Evolutionary conservation across 2,888 invertebrate species (phyloP).

Genomic region (Polia nebulosa): DNA sequence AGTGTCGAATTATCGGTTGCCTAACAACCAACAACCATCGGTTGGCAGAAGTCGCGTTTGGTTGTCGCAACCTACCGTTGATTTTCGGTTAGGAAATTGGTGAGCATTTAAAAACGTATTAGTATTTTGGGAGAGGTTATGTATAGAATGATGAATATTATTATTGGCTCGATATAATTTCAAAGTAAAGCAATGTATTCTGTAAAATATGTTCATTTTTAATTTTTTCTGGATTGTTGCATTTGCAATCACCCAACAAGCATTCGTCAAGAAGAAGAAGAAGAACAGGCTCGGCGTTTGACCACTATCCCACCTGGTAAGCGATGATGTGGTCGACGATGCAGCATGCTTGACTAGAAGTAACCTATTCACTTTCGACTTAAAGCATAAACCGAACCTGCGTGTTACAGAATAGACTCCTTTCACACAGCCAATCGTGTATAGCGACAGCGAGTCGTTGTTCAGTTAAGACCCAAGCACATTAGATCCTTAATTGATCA

Average conservation of each 20-base stretch:
- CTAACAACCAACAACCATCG: constrained; percentile 64
- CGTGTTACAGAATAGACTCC: background rate
- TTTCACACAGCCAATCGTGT: background rate
- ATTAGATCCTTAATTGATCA: background rate
- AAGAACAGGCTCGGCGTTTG: no score
- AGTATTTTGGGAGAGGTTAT: constrained; percentile 43
- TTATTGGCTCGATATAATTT: background rate
- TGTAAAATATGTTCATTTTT: background rate
- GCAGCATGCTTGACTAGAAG: no score
- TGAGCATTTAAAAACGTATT: constrained; percentile 73
- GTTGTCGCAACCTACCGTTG: constrained; percentile 68
- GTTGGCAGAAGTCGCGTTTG: constrained; percentile 60
- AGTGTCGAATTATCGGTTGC: constrained; percentile 76
- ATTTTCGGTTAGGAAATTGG: constrained; percentile 67
- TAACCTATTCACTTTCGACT: no score
- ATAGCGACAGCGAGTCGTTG: no score
- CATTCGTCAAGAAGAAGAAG: no score
- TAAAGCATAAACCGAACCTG: background rate
- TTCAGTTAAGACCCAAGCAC: background rate
- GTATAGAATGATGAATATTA: background rate
- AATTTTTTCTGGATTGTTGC: background rate
- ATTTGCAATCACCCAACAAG: no score
- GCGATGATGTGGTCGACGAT: no score
- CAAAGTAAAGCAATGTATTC: background rate
- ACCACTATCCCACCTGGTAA: no score